Conservation (phyloP, 2,888 invertebrate species). For the Noctua fimbriata region DNA sequence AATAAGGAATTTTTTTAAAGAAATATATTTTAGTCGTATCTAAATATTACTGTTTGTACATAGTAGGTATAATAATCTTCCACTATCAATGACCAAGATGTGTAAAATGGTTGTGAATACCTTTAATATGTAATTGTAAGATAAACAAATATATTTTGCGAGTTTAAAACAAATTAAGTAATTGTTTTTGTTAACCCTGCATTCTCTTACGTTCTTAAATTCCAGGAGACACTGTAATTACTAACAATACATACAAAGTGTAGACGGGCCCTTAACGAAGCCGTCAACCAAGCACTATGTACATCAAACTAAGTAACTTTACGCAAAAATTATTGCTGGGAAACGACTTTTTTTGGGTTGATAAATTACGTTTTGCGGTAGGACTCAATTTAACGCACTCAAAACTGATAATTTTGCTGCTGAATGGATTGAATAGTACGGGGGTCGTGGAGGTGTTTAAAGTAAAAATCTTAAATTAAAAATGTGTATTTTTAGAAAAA, state of each 20-base stretch:
- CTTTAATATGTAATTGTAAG: conserved; percentile 14
- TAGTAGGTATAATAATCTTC: conserved; percentile 13
- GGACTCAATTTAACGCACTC: too few species aligned
- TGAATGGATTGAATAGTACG: too few species aligned
- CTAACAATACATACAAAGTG: neutral
- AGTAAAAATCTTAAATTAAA: too few species aligned
- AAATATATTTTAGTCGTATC: conserved; percentile 33
- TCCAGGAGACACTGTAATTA: neutral
- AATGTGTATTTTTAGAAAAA: too few species aligned
- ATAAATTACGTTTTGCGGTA: too few species aligned
- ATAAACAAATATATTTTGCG: conserved; percentile 57
- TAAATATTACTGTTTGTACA: conserved; percentile 24
- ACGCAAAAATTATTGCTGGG: too few species aligned
- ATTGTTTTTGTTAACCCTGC: conserved; percentile 18
- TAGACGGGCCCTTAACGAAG: too few species aligned
- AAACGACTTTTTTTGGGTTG: too few species aligned
- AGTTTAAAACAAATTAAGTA: neutral
- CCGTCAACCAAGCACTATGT: too few species aligned
- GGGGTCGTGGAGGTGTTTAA: too few species aligned
- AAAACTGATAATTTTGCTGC: too few species aligned
- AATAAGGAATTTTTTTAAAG: conserved; percentile 21
- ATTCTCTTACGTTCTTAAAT: neutral
- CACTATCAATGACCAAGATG: neutral
- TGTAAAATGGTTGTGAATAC: conserved; percentile 54
- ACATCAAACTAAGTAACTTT: too few species aligned